phyloP scores from a whole-genome alignment of 2,113 vertebrate species.

The Tachuris rubrigastra region DNA sequence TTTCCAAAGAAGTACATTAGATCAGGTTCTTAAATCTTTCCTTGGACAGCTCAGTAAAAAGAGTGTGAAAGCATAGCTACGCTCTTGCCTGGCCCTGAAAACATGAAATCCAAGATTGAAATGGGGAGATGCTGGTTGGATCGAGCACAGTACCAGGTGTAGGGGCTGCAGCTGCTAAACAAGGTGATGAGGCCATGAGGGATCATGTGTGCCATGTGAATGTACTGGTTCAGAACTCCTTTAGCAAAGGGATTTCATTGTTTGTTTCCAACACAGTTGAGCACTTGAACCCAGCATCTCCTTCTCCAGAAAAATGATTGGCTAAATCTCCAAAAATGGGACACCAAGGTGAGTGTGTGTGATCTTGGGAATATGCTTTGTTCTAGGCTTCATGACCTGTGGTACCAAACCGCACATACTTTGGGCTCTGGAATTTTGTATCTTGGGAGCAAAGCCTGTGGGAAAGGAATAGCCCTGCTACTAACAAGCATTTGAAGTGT shows the following conservation, averaged over 20 bases:
- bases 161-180: not conserved
- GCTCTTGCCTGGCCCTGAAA: not conserved
- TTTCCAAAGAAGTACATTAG: not conserved
- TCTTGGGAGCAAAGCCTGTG: not conserved
- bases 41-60: not conserved
- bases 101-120: not conserved
- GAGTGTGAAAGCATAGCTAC: not conserved
- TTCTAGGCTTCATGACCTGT: not conserved
- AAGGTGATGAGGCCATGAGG: not conserved
- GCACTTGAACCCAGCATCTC: not conserved
- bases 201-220: accelerated
- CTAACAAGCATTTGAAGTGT: not conserved
- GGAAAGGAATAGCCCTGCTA: not conserved
- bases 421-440: not conserved
- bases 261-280: not conserved
- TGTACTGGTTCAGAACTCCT: not conserved
- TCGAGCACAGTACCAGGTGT: not conserved
- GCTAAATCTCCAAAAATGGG: not conserved
- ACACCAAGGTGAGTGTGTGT: not conserved
- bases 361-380: not conserved
- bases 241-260: not conserved
- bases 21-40: not conserved
- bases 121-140: not conserved
- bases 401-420: not conserved
- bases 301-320: not conserved